Evolutionary conservation across 2,888 invertebrate genomes (phyloP).

Genomic region (Ditula angustiorana): DNA sequence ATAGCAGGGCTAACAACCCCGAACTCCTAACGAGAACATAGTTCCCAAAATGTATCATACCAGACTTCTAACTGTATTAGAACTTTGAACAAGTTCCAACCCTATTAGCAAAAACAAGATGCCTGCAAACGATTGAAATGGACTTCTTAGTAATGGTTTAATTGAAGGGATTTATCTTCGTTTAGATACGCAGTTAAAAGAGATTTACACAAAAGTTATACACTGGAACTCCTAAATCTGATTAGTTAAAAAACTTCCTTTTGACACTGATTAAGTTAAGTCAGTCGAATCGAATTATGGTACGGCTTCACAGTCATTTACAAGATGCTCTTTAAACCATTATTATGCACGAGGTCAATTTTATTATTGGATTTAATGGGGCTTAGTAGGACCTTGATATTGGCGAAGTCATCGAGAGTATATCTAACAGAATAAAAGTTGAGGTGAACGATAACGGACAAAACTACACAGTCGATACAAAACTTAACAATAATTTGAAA

Average conservation of each 20-base stretch:
- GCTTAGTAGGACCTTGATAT: too few species aligned
- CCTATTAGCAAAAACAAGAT: background rate
- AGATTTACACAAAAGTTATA: constrained; percentile 2
- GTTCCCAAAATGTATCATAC: background rate
- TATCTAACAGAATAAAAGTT: too few species aligned
- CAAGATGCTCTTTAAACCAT: background rate
- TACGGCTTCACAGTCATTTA: background rate
- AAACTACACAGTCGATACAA: too few species aligned
- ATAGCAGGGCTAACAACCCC: background rate
- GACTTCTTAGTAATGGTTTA: background rate
- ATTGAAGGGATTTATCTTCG: background rate
- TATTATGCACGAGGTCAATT: background rate
- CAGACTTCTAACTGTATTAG: background rate
- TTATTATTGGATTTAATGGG: background rate
- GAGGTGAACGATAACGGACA: too few species aligned
- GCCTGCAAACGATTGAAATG: background rate
- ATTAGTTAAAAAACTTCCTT: constrained; percentile 3
- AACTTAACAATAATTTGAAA: too few species aligned
- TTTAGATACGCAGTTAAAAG: background rate
- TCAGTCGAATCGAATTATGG: background rate
- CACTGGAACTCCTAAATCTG: background rate
- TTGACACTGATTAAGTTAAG: background rate
- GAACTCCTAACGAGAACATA: background rate
- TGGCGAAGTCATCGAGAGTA: too few species aligned
- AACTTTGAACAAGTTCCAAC: background rate